Evolutionary conservation across 1,140 invertebrate species (phyloP), one percentile per base, ranked within the genome.

Genomic region (Zaprionus tsacasi): DNA sequence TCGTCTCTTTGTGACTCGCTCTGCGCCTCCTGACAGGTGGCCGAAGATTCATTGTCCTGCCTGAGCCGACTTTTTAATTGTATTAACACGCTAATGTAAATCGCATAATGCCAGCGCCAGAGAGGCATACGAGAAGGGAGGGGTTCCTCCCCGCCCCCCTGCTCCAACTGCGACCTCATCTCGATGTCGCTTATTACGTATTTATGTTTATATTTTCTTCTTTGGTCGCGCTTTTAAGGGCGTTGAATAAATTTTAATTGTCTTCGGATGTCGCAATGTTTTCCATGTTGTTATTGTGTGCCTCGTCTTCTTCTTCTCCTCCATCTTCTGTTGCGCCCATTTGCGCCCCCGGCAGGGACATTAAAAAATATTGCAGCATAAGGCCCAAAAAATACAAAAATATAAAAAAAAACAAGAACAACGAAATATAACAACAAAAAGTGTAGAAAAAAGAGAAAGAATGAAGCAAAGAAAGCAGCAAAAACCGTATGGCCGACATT

Each of bases 231-330:
- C 61, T 70, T 69, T 77, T 79, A 68, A 87, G 65, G 79, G 81
- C 82, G 76, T 73, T 85, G 81, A 88, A 88, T 88, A 88, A 89
- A 88, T 88, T 88, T 85, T 88, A 88, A 88, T 88, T 88, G 85
- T 89, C 85, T 89, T 89, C 66, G 82, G 83, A 87, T 88, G 81
- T 78, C 76, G 71, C 81, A 63, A 78, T 65, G 77, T 59, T 78
- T 66, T 59, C 57, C 58, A 78, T 69, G 57, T 52, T 67, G 55
- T 70, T 78, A 64, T 76, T 63, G n/a, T 77, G 40, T 15, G n/a
- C 40, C 40, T 15, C 40, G 13, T 75, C 25, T 59, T 70, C 43
- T 48, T 67, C 21, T 21, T 21, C 21, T 21, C 21, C 21, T 21
- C 21, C 21, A 21, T 21, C 50, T 50, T 75, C 25, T 75, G 69